Evolutionary conservation across 2,797 vertebrate genomes (phyloP).

Genomic region (Rhabdophis nuchalis): DNA sequence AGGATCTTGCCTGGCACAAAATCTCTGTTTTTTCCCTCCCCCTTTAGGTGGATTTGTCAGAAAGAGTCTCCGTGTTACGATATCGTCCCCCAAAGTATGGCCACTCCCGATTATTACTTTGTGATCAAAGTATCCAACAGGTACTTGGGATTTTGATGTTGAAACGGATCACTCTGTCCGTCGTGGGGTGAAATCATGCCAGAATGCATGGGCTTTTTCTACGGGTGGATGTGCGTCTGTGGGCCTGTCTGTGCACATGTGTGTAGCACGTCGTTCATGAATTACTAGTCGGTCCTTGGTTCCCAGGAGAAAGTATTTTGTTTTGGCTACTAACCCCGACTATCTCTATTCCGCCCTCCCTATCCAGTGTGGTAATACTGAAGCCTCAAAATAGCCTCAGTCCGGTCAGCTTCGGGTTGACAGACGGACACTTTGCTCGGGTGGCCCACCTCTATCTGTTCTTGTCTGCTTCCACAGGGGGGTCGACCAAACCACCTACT

Average conservation of each 20-base stretch:
- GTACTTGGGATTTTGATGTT: conserved; percentile 15
- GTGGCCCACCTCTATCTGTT: rapidly evolving
- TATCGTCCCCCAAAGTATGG: conserved; percentile 17
- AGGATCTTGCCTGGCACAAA: background rate
- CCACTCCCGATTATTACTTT: conserved; percentile 55
- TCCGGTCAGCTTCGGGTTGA: too few relatives aligned
- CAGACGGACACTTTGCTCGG: too few relatives aligned
- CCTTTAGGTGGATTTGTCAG: conserved; percentile 59
- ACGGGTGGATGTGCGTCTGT: background rate
- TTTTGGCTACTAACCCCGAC: too few relatives aligned
- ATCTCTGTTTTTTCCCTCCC: too few relatives aligned
- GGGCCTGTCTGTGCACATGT: background rate
- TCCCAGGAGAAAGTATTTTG: too few relatives aligned
- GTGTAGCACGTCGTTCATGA: background rate
- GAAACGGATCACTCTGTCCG: background rate
- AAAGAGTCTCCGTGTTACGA: conserved; percentile 58
- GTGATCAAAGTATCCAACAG: conserved; percentile 62
- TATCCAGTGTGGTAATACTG: too few relatives aligned
- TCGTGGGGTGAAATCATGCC: background rate
- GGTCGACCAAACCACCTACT: conserved; percentile 57
- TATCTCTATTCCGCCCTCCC: too few relatives aligned
- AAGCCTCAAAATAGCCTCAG: too few relatives aligned
- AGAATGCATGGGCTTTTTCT: background rate
- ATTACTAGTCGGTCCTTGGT: background rate
- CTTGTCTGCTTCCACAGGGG: conserved; percentile 17